Evolutionary conservation across 2,888 invertebrate species (phyloP).

Genomic region (Oligia fasciuncula): DNA sequence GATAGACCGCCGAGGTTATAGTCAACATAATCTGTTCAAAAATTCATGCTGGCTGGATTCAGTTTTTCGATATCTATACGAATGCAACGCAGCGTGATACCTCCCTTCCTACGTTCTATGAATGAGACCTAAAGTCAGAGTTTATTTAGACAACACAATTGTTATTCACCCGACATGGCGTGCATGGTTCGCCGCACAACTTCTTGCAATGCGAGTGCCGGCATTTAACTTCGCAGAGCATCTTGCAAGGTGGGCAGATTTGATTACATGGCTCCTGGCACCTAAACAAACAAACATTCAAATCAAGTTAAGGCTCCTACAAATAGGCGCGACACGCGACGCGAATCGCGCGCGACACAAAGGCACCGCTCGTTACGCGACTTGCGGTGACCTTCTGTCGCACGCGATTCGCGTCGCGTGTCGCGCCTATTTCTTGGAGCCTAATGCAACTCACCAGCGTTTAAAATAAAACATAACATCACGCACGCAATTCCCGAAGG

Average conservation of each 20-base stretch:
- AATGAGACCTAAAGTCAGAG: background rate
- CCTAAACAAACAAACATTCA: conserved; percentile 68
- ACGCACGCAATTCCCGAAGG: background rate
- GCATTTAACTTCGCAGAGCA: conserved; percentile 86
- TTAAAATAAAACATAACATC: background rate
- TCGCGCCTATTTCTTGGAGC: no score
- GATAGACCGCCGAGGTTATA: background rate
- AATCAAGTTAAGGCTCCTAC: background rate
- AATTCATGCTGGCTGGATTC: no score
- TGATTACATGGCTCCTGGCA: conserved; percentile 89
- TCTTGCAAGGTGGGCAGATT: conserved; percentile 90
- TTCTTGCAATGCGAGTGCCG: conserved; percentile 87
- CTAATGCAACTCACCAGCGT: background rate
- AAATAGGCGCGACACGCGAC: no score
- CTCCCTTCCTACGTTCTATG: background rate
- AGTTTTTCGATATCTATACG: background rate
- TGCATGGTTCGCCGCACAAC: conserved; percentile 88
- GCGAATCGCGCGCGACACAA: no score
- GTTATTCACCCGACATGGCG: conserved; percentile 82
- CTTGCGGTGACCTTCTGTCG: no score
- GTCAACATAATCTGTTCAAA: background rate
- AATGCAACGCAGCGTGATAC: background rate
- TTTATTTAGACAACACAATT: background rate
- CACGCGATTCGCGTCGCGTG: no score
- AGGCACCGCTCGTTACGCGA: no score